Evolutionary conservation across 2,113 vertebrate genomes (phyloP).

Genomic region (Caranx melampygus): DNA sequence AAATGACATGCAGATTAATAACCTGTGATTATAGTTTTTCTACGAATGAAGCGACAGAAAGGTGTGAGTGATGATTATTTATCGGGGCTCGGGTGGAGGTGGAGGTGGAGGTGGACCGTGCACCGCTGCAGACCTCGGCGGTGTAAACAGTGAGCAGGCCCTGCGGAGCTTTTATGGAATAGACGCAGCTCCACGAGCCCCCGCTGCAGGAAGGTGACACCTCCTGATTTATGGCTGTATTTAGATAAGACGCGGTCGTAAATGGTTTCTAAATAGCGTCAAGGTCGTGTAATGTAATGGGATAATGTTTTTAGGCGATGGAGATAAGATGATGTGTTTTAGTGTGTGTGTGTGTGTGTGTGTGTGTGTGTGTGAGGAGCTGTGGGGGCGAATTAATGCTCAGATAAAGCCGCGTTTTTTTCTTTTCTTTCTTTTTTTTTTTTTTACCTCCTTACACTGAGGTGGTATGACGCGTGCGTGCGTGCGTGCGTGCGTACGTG

Average conservation of each 20-base stretch:
- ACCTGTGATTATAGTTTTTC: no score
- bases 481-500: neutral
- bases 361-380: constrained; percentile 34
- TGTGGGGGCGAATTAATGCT: constrained; percentile 22
- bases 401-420: constrained; percentile 20
- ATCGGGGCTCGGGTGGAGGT: constrained; percentile 83
- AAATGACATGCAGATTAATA: no score
- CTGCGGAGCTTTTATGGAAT: constrained; percentile 92
- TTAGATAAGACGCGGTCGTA: constrained; percentile 91
- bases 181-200: constrained; percentile 75
- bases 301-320: constrained; percentile 81
- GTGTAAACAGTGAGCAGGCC: constrained; percentile 89
- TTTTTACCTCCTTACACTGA: no score
- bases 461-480: no score
- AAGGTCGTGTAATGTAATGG: constrained; percentile 88
- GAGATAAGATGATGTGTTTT: constrained; percentile 76
- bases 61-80: constrained; percentile 65
- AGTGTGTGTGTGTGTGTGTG: constrained; percentile 30
- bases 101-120: constrained; percentile 70
- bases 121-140: no score
- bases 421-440: no score
- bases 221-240: constrained; percentile 92
- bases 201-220: constrained; percentile 86
- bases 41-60: constrained; percentile 29
- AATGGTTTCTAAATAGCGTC: constrained; percentile 89